These are phyloP conservation scores for Corapipo altera DNA, from an alignment of 2,113 vertebrate species.

Conservation along the genomic window DNA sequence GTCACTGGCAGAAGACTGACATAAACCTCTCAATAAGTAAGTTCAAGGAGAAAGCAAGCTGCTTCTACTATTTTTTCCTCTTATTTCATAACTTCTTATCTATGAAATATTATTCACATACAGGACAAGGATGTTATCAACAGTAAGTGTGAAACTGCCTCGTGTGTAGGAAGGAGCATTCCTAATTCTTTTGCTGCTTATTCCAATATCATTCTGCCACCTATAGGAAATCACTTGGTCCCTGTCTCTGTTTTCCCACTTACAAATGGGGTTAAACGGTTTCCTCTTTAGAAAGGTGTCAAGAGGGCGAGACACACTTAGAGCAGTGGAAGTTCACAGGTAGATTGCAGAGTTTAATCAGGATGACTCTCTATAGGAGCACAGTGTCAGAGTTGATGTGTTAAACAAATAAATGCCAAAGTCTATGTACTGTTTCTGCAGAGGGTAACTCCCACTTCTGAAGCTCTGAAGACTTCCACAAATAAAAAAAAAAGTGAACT, in stretches of 20 bases:
- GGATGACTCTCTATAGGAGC: neutral
- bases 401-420: neutral
- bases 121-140: neutral
- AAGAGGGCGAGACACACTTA: neutral
- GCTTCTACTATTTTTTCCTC: neutral
- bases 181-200: neutral
- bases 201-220: neutral
- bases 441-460: neutral
- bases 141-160: neutral
- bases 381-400: neutral
- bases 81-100: neutral
- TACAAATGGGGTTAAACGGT: neutral
- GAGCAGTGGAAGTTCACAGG: neutral
- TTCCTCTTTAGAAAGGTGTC: neutral
- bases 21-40: neutral
- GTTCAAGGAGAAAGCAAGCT: neutral
- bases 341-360: neutral
- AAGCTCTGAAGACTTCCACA: neutral
- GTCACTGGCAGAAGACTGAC: neutral
- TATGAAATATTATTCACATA: neutral
- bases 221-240: neutral
- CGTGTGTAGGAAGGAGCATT: neutral
- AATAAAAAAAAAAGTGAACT: neutral
- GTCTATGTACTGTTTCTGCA: neutral
- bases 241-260: neutral